Evolutionary conservation across 2,888 invertebrate species (phyloP), one percentile per base, ranked within the genome.

Genomic region (Synanthedon vespiformis): DNA sequence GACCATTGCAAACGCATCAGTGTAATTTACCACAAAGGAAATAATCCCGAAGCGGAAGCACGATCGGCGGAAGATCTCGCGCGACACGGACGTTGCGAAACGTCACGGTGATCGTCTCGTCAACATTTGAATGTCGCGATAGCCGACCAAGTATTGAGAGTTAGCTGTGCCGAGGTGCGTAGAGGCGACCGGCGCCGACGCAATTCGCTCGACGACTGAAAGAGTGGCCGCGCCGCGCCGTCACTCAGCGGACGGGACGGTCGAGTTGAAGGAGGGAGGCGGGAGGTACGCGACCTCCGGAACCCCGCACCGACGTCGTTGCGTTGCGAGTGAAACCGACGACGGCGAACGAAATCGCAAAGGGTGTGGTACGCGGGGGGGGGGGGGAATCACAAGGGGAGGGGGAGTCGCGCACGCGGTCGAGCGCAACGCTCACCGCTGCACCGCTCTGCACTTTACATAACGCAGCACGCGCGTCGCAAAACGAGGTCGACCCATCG

Each of bases 191-290:
- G 77, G 68, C 77, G 81, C 68, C 82, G 82, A 78, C 74, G 80
- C 80, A 76, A 76, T 77, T 68, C 76, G 82, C 81, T 78, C 85
- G 83, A 82, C 84, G 84, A 84, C 84, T 84, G 34, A 34, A 34
- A 8, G 34, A 34, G 66, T 67, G 69, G 13, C 14, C 14, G 14
- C 48, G 48, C 48, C 5, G 48, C 44, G 65, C 65, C 65, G 63
- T 55, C 59, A 57, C 56, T 52, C 53, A 55, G 58, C 54, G 68
- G 62, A 63, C 72, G 70, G 64, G 70, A 69, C 67, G 61, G 69
- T 67, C 70, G 64, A 67, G 72, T 68, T 71, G 75, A 72, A 71
- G 63, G 62, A 70, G 64, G 74, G 75, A 66, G 74, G 79, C 70
- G 78, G 79, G 80, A 77, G 80, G 77, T 71, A 71, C 68, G 75